Percentiles rank a stretch among this genome's conserved stretches.
Evolutionary conservation across 92 coral and sea anemone species (phyloP).

Genomic region (Porites divaricata): DNA sequence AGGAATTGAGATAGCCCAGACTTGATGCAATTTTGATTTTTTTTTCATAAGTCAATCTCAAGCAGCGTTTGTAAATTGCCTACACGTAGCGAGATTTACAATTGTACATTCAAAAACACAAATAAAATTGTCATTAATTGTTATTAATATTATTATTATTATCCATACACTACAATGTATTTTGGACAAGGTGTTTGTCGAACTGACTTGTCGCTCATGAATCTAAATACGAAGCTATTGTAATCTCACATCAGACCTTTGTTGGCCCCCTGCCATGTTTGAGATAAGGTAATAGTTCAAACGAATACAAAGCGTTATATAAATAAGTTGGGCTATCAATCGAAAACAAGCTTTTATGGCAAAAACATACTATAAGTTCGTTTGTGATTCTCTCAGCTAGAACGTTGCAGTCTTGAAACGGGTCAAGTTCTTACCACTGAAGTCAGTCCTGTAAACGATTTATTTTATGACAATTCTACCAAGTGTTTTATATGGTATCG

Average conservation of each 20-base stretch:
- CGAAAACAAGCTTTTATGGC: slow-evolving; percentile 52
- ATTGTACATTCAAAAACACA: too few species aligned
- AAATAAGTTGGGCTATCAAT: slow-evolving; percentile 53
- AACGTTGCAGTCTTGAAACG: slow-evolving; percentile 45
- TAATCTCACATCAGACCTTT: slow-evolving; percentile 38
- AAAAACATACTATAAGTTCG: slow-evolving; percentile 46
- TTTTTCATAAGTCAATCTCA: too few species aligned
- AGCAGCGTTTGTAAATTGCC: too few species aligned
- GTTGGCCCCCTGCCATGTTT: slow-evolving; percentile 48
- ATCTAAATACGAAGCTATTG: slow-evolving; percentile 43
- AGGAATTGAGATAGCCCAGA: too few species aligned
- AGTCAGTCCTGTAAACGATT: slow-evolving; percentile 29
- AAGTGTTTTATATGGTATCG: slow-evolving; percentile 5
- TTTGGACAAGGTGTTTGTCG: slow-evolving; percentile 37
- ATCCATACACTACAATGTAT: slow-evolving; percentile 20
- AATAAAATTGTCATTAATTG: too few species aligned
- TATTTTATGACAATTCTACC: slow-evolving; percentile 49
- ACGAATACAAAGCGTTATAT: slow-evolving; percentile 34
- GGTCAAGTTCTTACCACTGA: neutral
- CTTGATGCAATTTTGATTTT: too few species aligned
- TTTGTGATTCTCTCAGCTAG: slow-evolving; percentile 37
- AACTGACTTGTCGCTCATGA: slow-evolving; percentile 41
- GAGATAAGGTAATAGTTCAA: slow-evolving; percentile 32
- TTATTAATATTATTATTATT: too few species aligned
- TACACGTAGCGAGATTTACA: too few species aligned